Base-by-base conservation (phyloP, 2,113 vertebrate genomes). In the Arenaria interpres region DNA sequence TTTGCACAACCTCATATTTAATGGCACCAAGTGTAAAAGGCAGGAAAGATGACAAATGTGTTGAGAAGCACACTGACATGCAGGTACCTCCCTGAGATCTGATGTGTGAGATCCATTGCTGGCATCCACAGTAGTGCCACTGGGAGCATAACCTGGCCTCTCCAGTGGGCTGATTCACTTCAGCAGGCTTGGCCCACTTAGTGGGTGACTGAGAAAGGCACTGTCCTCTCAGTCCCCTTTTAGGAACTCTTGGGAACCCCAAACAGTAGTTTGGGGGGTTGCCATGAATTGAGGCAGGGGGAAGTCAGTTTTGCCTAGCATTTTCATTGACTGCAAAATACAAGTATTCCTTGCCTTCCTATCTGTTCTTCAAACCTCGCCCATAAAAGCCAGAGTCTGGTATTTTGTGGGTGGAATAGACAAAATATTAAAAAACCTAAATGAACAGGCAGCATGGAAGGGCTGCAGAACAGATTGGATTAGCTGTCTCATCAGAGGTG, bases 121-220 rank as follows among this genome's bases (percentile, higher is more conserved):
- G 4, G 33, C 30, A 9, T 66, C 50, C 59, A 7, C 2, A 0
- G 23, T 15, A 84, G 48, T 1, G 0, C 43, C 59, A 7, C 6
- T 22, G 7, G 68, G 33, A 85, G 50, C 23, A 5, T 4, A 33
- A 23, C 54, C 56, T 48, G n/a, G 22, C 18, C 45, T 71, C 46
- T 67, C 27, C 0, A 0, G 23, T 10, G 37, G 33, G 35, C 63
- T 23, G 9, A 6, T 80, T 57, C 76, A 2, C 0, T 45, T 75
- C 2, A 6, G 25, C 30, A 68, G 75, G 39, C 32, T 50, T 74
- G 33, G 12, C 54, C 27, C 59, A 2, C 12, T 17, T 66, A 41
- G 12, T 28, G 37, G n/a, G 13, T 50, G 23, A n/a, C 64, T 60
- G 51, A 28, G 43, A 39, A 71, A 51, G 46, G 35, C 76, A 43